These are phyloP conservation scores for Taenioides sp. DNA, from an alignment of 2,797 vertebrate species.

Conservation along the genomic window DNA sequence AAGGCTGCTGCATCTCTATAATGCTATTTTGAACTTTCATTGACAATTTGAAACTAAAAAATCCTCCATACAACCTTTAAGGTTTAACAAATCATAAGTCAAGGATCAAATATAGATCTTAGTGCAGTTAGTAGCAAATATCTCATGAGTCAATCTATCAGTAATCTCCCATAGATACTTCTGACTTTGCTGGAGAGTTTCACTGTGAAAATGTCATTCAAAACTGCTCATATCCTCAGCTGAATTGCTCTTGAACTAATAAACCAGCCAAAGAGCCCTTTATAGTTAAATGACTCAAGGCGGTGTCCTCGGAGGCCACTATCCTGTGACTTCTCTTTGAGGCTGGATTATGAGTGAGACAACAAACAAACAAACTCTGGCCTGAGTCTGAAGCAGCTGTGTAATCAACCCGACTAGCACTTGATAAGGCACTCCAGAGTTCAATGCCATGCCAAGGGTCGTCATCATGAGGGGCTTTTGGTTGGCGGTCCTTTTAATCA, in stretches of 20 bases:
- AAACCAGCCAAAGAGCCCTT: slow-evolving; percentile 7
- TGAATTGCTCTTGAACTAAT: slow-evolving; percentile 12
- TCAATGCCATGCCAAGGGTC: slow-evolving; percentile 43
- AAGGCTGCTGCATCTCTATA: too few species aligned
- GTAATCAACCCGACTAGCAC: slow-evolving; percentile 43
- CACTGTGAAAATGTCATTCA: neutral
- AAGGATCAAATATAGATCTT: neutral
- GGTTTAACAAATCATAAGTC: neutral
- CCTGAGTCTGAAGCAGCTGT: slow-evolving; percentile 18
- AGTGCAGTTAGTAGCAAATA: too few species aligned
- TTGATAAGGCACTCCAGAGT: slow-evolving; percentile 43
- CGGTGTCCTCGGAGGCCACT: slow-evolving; percentile 31
- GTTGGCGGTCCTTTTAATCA: slow-evolving; percentile 67
- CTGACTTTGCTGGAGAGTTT: neutral
- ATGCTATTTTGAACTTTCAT: too few species aligned
- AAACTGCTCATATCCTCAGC: slow-evolving; percentile 1
- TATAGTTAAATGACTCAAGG: neutral
- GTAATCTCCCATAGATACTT: neutral
- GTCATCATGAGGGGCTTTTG: slow-evolving; percentile 39
- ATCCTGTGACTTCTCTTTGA: slow-evolving; percentile 44
- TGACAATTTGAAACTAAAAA: too few species aligned
- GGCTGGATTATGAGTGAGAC: slow-evolving; percentile 26
- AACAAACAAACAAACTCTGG: slow-evolving; percentile 38
- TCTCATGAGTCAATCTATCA: neutral
- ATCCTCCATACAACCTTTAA: neutral